phyloP scores from a whole-genome alignment of 92 coral and sea anemone species.

The Bergia puertoricense region DNA sequence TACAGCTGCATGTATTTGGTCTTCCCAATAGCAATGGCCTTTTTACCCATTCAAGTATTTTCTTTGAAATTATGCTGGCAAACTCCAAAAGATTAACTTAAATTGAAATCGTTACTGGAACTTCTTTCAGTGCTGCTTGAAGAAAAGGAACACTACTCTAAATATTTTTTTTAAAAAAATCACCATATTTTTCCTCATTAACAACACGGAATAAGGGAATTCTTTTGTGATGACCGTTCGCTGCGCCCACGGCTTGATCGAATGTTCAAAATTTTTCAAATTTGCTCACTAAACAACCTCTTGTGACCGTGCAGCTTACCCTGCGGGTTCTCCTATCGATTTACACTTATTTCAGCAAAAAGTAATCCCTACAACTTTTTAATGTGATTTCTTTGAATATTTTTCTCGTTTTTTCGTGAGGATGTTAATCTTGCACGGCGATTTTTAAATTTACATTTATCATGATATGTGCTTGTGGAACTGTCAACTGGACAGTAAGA shows the following conservation, averaged over 20 bases:
- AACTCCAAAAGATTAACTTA: neutral
- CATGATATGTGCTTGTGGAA: neutral
- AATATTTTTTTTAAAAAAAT: neutral
- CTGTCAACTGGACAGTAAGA: neutral
- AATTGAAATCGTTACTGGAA: neutral
- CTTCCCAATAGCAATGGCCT: neutral
- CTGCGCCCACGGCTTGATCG: neutral
- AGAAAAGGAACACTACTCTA: neutral
- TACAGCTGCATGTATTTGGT: neutral
- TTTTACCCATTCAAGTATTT: neutral
- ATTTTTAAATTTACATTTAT: neutral
- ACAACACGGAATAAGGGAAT: neutral
- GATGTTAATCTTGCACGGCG: constrained; percentile 19
- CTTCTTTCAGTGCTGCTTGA: neutral
- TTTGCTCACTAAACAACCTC: neutral
- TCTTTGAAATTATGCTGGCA: constrained; percentile 6
- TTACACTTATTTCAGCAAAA: constrained; percentile 3
- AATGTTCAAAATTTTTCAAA: constrained; percentile 23
- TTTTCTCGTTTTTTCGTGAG: constrained; percentile 2
- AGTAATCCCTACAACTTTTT: constrained; percentile 4
- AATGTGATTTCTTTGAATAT: neutral
- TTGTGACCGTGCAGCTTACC: neutral
- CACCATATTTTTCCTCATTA: neutral
- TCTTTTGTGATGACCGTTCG: neutral
- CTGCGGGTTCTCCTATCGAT: neutral